phyloP scores from a whole-genome alignment of 2,888 invertebrate genomes.

The Dynastes tityus region DNA sequence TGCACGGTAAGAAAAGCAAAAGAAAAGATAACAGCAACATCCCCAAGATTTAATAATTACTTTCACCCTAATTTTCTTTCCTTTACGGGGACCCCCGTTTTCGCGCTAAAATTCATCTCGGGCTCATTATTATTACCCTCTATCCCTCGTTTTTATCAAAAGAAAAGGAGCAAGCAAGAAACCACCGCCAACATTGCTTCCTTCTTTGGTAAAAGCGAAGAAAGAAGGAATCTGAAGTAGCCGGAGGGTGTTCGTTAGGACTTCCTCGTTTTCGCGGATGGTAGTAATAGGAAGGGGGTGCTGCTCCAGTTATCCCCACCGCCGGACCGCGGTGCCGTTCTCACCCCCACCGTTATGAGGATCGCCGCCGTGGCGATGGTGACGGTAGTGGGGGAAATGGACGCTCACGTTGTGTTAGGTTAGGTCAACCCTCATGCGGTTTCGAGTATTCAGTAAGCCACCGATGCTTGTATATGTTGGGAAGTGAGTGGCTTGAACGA shows the following conservation, averaged over 20 bases:
- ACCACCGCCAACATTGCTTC: not conserved
- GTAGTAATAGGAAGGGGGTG: conserved; percentile 60
- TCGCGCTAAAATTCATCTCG: not conserved
- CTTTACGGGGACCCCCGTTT: not conserved
- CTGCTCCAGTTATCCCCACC: conserved; percentile 67
- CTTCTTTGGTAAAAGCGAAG: not conserved
- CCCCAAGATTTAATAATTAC: conserved; percentile 6
- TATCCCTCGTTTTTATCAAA: not conserved
- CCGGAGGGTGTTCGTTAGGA: conserved; percentile 49
- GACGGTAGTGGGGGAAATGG: conserved; percentile 61
- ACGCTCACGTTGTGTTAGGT: conserved; percentile 68
- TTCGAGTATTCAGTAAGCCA: conserved; percentile 67
- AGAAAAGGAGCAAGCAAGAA: not conserved
- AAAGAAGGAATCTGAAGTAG: conserved; percentile 44
- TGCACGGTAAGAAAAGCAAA: too few relatives aligned
- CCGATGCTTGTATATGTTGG: conserved; percentile 38
- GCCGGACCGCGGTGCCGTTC: conserved; percentile 26
- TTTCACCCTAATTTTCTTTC: conserved; percentile 15
- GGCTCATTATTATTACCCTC: conserved; percentile 4
- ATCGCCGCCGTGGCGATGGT: not conserved
- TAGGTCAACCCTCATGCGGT: conserved; percentile 69
- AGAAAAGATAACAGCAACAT: conserved; percentile 1
- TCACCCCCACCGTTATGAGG: conserved; percentile 60
- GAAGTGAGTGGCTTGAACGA: too few relatives aligned
- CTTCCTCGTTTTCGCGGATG: conserved; percentile 50